Conservation (phyloP, 2,888 invertebrate genomes). For the Calameuta pallipes region DNA sequence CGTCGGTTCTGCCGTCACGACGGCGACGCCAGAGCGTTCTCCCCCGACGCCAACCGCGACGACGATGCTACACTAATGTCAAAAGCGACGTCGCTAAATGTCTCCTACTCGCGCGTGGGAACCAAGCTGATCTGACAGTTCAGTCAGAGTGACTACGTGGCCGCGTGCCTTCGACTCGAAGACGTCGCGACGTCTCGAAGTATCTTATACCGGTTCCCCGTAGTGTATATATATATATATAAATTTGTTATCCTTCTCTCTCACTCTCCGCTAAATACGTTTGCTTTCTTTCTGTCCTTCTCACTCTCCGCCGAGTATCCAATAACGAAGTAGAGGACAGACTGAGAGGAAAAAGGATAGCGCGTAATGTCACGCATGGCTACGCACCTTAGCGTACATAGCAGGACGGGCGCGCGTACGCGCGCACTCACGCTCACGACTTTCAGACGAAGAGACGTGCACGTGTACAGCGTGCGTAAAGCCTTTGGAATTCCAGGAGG, state of each 20-base stretch:
- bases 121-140: neutral
- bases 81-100: conserved; percentile 4
- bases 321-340: neutral
- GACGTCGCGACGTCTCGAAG: conserved; percentile 12
- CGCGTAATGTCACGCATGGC: neutral
- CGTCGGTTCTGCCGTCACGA: conserved; percentile 15
- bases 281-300: neutral
- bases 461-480: conserved; percentile 7
- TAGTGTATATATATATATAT: conserved; percentile 1
- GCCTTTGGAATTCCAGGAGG: neutral
- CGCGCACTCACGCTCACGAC: neutral
- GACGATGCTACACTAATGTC: conserved; percentile 13
- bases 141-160: neutral
- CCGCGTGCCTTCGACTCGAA: conserved; percentile 8
- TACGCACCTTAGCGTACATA: neutral
- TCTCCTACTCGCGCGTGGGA: conserved; percentile 1
- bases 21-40: conserved; percentile 20
- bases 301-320: neutral
- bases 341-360: neutral
- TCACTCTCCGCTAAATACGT: neutral
- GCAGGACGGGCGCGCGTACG: neutral
- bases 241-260: neutral
- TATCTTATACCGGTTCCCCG: conserved; percentile 13
- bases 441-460: neutral
- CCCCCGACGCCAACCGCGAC: conserved; percentile 27